Percentiles rank a stretch among this genome's conserved stretches.
These are phyloP conservation scores for Carduelis carduelis DNA, from an alignment of 2,797 vertebrate genomes.

Conservation along the genomic window DNA sequence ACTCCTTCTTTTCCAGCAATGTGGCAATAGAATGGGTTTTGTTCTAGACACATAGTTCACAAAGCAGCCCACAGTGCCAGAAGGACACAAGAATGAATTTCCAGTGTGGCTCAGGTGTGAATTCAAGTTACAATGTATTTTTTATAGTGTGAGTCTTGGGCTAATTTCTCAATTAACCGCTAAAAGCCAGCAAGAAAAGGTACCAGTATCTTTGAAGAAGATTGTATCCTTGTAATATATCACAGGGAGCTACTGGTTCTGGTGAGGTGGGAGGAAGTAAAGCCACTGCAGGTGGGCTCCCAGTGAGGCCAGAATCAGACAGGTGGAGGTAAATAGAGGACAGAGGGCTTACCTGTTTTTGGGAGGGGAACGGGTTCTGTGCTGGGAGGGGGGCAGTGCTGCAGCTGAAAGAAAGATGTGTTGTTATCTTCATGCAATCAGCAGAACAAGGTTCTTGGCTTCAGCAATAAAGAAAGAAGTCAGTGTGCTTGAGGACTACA, in stretches of 20 bases:
- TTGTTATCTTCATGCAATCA: neutral
- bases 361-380: neutral
- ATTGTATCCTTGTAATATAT: neutral
- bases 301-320: slow-evolving; percentile 1
- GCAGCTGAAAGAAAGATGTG: neutral
- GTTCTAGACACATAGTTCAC: no score
- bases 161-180: neutral
- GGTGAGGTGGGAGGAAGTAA: neutral
- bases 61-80: neutral
- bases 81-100: neutral
- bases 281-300: slow-evolving; percentile 1
- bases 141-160: neutral
- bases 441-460: neutral
- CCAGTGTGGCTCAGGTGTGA: neutral
- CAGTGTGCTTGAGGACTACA: neutral
- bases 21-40: rapidly evolving
- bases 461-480: neutral
- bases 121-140: neutral
- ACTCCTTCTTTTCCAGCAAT: neutral
- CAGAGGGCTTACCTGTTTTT: neutral
- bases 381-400: neutral
- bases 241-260: neutral
- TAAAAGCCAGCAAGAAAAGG: neutral
- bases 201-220: neutral
- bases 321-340: neutral